These are phyloP conservation scores for Osmerus eperlanus DNA, from an alignment of 2,113 vertebrate species.

Conservation along the genomic window DNA sequence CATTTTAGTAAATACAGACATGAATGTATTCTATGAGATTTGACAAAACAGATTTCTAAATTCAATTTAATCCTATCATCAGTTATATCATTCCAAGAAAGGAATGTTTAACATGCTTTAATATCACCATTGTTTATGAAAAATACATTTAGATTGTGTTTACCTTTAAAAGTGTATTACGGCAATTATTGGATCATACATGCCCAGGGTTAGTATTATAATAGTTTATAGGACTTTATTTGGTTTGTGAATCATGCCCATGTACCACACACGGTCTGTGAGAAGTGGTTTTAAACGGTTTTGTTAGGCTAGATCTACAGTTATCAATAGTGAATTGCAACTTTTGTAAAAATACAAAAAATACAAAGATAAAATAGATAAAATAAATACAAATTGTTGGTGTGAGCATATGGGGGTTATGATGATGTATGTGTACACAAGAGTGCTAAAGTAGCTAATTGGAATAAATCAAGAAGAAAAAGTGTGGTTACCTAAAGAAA, in stretches of 20 bases:
- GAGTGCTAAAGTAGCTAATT: constrained; percentile 54
- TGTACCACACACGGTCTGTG: constrained; percentile 14
- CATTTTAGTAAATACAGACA: no score
- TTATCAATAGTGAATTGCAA: constrained; percentile 40
- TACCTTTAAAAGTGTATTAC: no score
- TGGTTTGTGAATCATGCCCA: background rate
- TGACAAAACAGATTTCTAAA: no score
- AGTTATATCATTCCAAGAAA: no score
- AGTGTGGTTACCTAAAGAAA: constrained; percentile 49
- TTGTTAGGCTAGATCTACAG: constrained; percentile 53
- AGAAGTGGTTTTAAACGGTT: constrained; percentile 77
- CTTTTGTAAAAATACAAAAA: constrained; percentile 28
- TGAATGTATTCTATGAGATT: no score
- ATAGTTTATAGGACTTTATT: background rate
- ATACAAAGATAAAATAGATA: background rate
- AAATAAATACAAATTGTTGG: constrained; percentile 26
- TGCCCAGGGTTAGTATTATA: no score
- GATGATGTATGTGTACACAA: constrained; percentile 52
- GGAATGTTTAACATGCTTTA: no score
- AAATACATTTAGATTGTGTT: no score
- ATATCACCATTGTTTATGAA: no score
- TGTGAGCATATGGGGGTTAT: constrained; percentile 32
- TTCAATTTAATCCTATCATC: no score
- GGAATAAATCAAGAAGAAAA: constrained; percentile 43
- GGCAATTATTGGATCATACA: no score